These are phyloP conservation scores for Silurus glanis DNA, from an alignment of 2,113 vertebrate genomes.

Conservation along the genomic window DNA sequence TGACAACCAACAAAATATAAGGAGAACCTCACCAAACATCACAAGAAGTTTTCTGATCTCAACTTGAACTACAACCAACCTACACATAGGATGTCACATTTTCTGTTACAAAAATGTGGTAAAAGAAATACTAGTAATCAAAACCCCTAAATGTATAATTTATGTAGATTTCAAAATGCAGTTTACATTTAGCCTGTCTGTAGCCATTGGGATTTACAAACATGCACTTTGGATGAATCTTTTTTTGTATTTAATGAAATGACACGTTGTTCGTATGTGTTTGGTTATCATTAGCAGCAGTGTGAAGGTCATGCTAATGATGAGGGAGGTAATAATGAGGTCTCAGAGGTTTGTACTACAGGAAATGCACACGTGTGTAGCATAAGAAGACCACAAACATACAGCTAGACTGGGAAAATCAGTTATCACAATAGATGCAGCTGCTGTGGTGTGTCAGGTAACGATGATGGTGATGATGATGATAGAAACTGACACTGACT, in stretches of 20 bases:
- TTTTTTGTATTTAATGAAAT: neutral
- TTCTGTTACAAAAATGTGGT: neutral
- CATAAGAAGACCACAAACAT: neutral
- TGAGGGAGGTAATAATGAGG: neutral
- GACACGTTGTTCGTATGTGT: neutral
- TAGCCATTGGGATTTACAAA: neutral
- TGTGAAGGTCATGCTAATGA: neutral
- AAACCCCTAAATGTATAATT: no score
- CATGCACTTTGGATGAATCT: neutral
- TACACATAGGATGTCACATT: neutral
- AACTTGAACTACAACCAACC: neutral
- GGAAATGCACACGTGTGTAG: neutral
- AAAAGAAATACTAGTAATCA: no score
- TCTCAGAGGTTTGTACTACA: neutral
- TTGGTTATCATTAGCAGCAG: neutral
- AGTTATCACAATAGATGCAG: neutral
- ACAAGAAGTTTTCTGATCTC: neutral
- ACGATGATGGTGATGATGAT: neutral
- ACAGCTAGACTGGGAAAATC: no score
- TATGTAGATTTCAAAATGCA: neutral
- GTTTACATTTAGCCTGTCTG: neutral
- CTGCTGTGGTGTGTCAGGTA: neutral
- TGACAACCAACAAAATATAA: neutral
- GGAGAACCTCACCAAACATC: neutral
- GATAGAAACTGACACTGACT: neutral